Evolutionary conservation across 2,888 invertebrate species (phyloP).

Genomic region (Phaedon cochleariae): DNA sequence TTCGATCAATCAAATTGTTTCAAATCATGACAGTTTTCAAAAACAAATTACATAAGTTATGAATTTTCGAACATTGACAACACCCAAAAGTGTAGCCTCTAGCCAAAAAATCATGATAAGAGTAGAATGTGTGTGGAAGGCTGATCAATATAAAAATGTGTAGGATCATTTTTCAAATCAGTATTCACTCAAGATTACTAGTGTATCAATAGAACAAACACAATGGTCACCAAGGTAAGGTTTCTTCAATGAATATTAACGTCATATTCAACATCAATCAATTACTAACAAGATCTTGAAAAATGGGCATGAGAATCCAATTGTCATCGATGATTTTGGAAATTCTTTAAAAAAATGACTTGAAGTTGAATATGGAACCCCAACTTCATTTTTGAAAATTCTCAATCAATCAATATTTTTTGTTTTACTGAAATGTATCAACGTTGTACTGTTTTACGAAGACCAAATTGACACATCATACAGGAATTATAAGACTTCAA

Average conservation of each 20-base stretch:
- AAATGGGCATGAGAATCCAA: too few species aligned
- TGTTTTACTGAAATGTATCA: too few species aligned
- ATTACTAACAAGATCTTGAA: too few species aligned
- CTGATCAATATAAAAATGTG: slow-evolving; percentile 32
- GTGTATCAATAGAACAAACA: slow-evolving; percentile 11
- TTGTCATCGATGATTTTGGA: too few species aligned
- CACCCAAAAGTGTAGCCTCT: slow-evolving; percentile 10
- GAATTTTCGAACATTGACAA: slow-evolving; percentile 10
- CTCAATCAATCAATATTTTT: too few species aligned
- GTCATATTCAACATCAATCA: too few species aligned
- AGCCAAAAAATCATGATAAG: neutral
- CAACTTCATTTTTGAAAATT: too few species aligned
- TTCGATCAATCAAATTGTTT: slow-evolving; percentile 26
- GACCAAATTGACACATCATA: too few species aligned
- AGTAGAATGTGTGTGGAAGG: slow-evolving; percentile 19
- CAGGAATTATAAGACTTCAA: too few species aligned
- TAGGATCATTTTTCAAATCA: slow-evolving; percentile 30
- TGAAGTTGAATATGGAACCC: too few species aligned
- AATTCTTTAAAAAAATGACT: too few species aligned
- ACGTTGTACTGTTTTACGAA: too few species aligned
- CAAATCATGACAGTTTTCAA: slow-evolving; percentile 24
- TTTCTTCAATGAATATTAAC: neutral
- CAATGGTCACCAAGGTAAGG: slow-evolving; percentile 32
- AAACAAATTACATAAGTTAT: slow-evolving; percentile 26
- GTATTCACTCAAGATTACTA: slow-evolving; percentile 22